Conservation (phyloP, 2,797 vertebrate genomes). For the Anguilla marmorata region DNA sequence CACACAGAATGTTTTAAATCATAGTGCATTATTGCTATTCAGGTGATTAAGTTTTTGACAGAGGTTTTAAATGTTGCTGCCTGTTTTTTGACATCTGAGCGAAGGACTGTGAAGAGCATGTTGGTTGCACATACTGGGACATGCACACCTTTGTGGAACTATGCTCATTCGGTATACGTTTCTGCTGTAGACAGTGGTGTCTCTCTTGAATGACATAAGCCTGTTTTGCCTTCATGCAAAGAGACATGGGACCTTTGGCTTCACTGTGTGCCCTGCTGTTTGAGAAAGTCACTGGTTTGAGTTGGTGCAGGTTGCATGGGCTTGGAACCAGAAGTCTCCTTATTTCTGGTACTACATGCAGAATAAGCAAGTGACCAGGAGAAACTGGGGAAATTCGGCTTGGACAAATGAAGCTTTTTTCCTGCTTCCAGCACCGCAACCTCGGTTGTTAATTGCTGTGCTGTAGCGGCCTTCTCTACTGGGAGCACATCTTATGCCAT, state of each 20-base stretch:
- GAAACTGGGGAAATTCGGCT: background rate
- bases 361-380: constrained; percentile 8
- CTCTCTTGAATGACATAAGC: background rate
- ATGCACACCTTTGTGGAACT: background rate
- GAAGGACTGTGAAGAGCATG: background rate
- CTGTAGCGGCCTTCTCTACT: constrained; percentile 7
- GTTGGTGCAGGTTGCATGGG: background rate
- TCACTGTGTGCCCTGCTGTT: background rate
- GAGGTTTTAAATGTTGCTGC: background rate
- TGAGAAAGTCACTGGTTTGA: background rate
- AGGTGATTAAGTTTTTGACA: background rate
- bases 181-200: background rate
- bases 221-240: background rate
- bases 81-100: background rate
- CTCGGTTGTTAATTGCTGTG: constrained; percentile 14
- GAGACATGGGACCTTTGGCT: background rate
- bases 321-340: background rate
- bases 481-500: constrained; percentile 18
- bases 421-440: background rate
- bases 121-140: background rate
- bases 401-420: background rate
- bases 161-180: background rate
- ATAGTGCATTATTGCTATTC: background rate
- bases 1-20: background rate
- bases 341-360: background rate